A percentile compares a stretch with the other conserved stretches of the same genome.
Conservation (phyloP, 2,797 vertebrate species). For the Macroramphosus scolopax region DNA sequence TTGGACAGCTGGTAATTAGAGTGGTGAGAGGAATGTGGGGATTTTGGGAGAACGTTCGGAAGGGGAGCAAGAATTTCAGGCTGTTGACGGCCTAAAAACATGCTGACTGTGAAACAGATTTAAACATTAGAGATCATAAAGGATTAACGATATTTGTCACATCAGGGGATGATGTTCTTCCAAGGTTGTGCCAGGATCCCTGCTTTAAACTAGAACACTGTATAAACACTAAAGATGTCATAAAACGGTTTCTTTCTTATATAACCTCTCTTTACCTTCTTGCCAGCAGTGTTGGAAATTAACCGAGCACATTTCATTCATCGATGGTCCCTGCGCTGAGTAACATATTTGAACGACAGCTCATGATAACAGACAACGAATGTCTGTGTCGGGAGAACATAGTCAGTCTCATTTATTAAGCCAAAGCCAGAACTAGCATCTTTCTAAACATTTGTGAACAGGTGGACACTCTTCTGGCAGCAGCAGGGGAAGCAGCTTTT, state of each 20-base stretch:
- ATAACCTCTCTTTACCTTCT: too few species aligned
- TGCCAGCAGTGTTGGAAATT: too few species aligned
- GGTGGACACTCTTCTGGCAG: conserved; percentile 30
- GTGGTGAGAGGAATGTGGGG: conserved; percentile 30
- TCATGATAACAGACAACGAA: background rate
- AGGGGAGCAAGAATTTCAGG: conserved; percentile 14
- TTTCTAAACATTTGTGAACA: conserved; percentile 16
- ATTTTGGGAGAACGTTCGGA: conserved; percentile 17
- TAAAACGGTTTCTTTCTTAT: too few species aligned
- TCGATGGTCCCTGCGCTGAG: too few species aligned
- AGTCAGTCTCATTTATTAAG: conserved; percentile 3
- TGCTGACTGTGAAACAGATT: conserved; percentile 4
- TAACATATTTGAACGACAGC: too few species aligned
- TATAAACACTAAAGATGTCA: too few species aligned
- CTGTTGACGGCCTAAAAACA: conserved; percentile 34
- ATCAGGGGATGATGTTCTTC: background rate
- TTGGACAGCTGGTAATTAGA: conserved; percentile 45
- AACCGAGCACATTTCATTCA: too few species aligned
- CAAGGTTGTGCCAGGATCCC: background rate
- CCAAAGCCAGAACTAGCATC: conserved; percentile 12
- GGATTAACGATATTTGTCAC: background rate
- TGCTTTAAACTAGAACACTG: too few species aligned
- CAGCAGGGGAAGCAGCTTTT: conserved; percentile 40
- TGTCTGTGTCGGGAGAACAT: background rate
- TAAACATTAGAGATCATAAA: conserved; percentile 2